Conservation (phyloP, 1,140 invertebrate genomes). For the Homarus americanus region DNA sequence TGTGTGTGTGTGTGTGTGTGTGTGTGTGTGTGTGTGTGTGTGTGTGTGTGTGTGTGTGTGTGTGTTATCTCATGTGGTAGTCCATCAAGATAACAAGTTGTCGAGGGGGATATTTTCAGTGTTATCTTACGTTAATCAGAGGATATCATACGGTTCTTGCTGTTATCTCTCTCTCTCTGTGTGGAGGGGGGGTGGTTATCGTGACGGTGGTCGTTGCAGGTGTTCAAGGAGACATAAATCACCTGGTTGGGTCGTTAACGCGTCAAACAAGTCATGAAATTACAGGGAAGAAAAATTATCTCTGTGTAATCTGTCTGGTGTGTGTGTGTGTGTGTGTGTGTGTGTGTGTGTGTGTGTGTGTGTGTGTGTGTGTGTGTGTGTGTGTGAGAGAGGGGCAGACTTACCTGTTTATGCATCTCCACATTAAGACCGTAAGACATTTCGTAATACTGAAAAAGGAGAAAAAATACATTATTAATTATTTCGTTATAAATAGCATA, state of each 20-base stretch:
- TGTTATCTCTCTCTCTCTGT: no score
- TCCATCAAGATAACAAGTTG: no score
- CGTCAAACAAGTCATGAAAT: no score
- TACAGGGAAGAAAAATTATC: no score
- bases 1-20: neutral
- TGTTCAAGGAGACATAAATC: no score
- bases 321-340: conserved; percentile 17
- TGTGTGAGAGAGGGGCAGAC: neutral
- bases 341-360: conserved; percentile 25
- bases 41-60: conserved; percentile 32
- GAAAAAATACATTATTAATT: neutral
- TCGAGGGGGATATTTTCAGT: no score
- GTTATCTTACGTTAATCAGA: no score
- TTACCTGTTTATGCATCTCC: conserved; percentile 90
- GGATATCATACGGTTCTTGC: no score
- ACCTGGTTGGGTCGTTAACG: no score
- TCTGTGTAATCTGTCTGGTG: conserved; percentile 30
- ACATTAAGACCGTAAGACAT: conserved; percentile 99
- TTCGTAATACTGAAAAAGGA: conserved; percentile 81
- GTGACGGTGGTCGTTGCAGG: no score
- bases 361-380: conserved; percentile 17
- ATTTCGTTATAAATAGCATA: neutral
- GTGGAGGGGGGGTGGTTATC: no score
- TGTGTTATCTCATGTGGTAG: no score
- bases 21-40: neutral